phyloP scores from a whole-genome alignment of 2,113 vertebrate genomes.

The Lycaon pictus region DNA sequence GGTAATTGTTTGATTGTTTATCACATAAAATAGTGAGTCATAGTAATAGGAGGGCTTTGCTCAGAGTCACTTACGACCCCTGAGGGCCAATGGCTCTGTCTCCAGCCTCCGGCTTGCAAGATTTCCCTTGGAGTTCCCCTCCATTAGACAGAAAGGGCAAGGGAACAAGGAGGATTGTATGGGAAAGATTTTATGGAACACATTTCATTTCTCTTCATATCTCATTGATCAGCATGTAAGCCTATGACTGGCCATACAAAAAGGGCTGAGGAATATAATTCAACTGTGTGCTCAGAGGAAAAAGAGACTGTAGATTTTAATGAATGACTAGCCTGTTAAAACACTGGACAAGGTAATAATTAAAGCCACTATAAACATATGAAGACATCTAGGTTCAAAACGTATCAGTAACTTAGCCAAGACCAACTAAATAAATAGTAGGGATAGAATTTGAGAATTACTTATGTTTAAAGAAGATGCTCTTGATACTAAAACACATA shows the following conservation, averaged over 20 bases:
- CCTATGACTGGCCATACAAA: background rate
- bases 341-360: fast-evolving
- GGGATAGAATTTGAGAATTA: background rate
- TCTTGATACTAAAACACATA: background rate
- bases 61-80: background rate
- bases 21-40: background rate
- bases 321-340: background rate
- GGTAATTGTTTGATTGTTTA: background rate
- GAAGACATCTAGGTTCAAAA: background rate
- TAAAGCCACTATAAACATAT: background rate
- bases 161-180: background rate
- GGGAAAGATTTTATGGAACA: background rate
- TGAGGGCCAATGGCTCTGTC: fast-evolving
- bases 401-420: background rate
- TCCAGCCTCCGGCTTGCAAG: background rate
- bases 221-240: background rate
- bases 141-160: background rate
- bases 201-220: background rate
- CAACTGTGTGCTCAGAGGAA: background rate
- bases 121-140: background rate
- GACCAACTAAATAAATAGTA: background rate
- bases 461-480: background rate
- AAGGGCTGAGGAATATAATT: background rate
- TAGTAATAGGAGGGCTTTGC: background rate
- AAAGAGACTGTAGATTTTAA: background rate